A percentile compares a stretch with the other conserved stretches of the same genome.
Conservation (phyloP, 2,113 vertebrate genomes). For the Uria aalge region DNA sequence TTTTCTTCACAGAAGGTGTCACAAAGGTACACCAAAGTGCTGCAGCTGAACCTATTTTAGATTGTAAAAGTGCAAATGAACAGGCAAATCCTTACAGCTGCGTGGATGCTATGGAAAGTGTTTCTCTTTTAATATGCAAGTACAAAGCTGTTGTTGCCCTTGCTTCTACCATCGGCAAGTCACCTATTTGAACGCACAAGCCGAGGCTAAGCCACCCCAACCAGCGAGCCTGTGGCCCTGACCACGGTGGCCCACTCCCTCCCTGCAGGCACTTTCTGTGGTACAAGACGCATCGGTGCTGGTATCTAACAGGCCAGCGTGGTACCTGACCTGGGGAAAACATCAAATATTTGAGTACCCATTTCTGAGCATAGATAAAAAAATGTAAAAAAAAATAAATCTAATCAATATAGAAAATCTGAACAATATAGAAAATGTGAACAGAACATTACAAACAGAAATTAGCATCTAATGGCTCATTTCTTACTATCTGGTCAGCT, state of each 20-base stretch:
- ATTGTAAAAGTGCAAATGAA: neutral
- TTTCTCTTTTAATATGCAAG: neutral
- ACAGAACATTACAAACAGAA: neutral
- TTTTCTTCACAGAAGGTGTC: neutral
- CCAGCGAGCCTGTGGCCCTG: rapidly evolving
- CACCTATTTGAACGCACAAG: neutral
- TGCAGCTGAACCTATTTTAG: neutral
- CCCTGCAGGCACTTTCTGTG: neutral
- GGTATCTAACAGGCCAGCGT: rapidly evolving
- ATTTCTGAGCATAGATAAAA: neutral
- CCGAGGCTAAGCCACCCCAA: neutral
- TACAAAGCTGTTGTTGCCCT: neutral
- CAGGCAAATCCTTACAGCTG: neutral
- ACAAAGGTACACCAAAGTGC: neutral
- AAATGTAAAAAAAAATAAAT: rapidly evolving
- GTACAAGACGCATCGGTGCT: neutral
- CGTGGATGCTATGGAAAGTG: neutral
- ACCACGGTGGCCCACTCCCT: rapidly evolving
- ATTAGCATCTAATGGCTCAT: neutral
- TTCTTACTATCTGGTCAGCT: neutral
- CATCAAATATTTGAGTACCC: neutral
- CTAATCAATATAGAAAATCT: neutral
- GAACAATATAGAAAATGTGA: too few species aligned
- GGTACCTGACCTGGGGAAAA: neutral
- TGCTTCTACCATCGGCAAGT: neutral